These are phyloP conservation scores for Dissostichus mawsoni DNA, from an alignment of 2,113 vertebrate species.

Conservation along the genomic window DNA sequence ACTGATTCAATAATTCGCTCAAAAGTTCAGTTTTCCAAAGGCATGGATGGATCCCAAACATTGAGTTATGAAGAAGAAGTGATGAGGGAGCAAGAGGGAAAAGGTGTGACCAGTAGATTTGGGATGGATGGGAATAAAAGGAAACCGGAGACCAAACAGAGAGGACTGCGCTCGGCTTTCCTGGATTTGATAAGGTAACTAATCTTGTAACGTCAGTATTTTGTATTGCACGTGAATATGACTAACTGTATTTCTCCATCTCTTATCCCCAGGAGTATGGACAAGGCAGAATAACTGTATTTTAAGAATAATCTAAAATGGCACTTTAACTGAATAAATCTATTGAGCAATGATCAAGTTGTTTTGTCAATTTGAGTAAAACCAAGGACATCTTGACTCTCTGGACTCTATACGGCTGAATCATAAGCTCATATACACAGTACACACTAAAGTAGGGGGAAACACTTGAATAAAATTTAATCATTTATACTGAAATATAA, in stretches of 20 bases:
- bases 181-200: slow-evolving; percentile 66
- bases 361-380: too few species aligned
- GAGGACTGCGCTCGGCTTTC: slow-evolving; percentile 45
- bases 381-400: too few species aligned
- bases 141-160: background rate
- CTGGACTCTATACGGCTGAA: too few species aligned
- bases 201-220: background rate
- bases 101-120: background rate
- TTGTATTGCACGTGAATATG: background rate
- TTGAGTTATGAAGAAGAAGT: slow-evolving; percentile 77
- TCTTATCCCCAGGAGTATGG: slow-evolving; percentile 56
- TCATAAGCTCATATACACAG: too few species aligned
- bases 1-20: slow-evolving; percentile 32
- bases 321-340: slow-evolving; percentile 28
- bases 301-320: background rate
- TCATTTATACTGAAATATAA: too few species aligned
- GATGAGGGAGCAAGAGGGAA: background rate
- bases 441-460: too few species aligned
- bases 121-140: background rate
- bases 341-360: slow-evolving; percentile 6
- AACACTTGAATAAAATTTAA: too few species aligned
- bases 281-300: slow-evolving; percentile 53
- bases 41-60: slow-evolving; percentile 50
- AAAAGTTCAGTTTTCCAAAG: slow-evolving; percentile 58
- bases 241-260: background rate